A percentile compares a stretch with the other conserved stretches of the same genome.
These are phyloP conservation scores for Caprella mutica DNA, from an alignment of 2,888 invertebrate genomes.

Conservation along the genomic window DNA sequence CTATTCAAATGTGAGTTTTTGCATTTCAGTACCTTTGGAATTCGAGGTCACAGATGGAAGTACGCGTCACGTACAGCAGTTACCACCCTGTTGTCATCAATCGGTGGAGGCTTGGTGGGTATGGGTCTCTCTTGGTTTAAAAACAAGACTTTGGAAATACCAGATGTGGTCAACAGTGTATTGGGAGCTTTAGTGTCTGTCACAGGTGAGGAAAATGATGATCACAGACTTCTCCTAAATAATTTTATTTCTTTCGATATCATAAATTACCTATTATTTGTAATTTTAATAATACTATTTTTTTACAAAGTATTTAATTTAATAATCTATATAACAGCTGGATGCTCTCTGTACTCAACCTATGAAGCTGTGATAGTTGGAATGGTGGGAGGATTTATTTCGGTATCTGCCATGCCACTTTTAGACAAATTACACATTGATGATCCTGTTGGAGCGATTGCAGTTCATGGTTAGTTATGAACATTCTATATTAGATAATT, in stretches of 20 bases:
- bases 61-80: slow-evolving; percentile 80
- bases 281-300: no score
- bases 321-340: no score
- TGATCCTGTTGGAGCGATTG: slow-evolving; percentile 81
- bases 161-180: slow-evolving; percentile 77
- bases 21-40: slow-evolving; percentile 46
- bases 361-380: slow-evolving; percentile 81
- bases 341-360: slow-evolving; percentile 70
- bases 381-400: slow-evolving; percentile 60
- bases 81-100: slow-evolving; percentile 80
- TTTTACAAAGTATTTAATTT: no score
- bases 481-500: background rate
- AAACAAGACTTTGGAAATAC: slow-evolving; percentile 40
- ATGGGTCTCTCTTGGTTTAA: slow-evolving; percentile 26
- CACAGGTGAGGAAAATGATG: slow-evolving; percentile 50
- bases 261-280: no score
- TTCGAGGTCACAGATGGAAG: slow-evolving; percentile 77
- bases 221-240: no score
- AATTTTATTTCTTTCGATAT: no score
- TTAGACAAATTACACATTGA: slow-evolving; percentile 69
- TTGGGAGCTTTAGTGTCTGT: slow-evolving; percentile 76
- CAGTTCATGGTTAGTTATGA: slow-evolving; percentile 58
- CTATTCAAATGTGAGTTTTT: no score
- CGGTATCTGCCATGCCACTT: slow-evolving; percentile 58
- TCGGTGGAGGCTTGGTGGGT: slow-evolving; percentile 72